A percentile compares a stretch with the other conserved stretches of the same genome.
Conservation (phyloP, 2,888 invertebrate species). For the Troides oblongomaculatus region DNA sequence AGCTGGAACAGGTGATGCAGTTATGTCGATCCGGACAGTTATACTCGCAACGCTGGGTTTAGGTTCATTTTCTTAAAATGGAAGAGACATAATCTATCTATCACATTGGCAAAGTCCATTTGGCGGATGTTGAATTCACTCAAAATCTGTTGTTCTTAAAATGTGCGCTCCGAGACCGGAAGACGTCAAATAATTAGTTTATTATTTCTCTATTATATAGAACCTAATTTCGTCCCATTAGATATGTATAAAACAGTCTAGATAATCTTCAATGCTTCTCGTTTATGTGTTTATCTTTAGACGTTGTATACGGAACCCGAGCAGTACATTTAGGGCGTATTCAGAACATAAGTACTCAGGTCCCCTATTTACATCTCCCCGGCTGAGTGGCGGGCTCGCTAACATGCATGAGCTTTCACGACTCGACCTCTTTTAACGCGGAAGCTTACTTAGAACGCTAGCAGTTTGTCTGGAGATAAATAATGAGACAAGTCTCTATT, state of each 20-base stretch:
- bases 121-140: no score
- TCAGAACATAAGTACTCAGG: slow-evolving; percentile 26
- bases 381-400: slow-evolving; percentile 26
- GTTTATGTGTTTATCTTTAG: background rate
- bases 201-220: no score
- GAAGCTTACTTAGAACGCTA: slow-evolving; percentile 26
- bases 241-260: background rate
- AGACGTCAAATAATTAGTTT: no score
- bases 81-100: no score
- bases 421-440: slow-evolving; percentile 29
- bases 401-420: slow-evolving; percentile 28
- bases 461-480: slow-evolving; percentile 24
- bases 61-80: no score
- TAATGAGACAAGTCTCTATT: slow-evolving; percentile 25
- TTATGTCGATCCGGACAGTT: no score
- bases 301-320: background rate
- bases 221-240: no score
- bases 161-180: no score
- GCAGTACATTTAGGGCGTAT: slow-evolving; percentile 19
- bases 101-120: no score
- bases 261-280: background rate
- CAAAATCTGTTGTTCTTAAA: no score
- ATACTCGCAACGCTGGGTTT: no score
- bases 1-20: no score
- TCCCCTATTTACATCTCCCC: slow-evolving; percentile 28